phyloP scores from a whole-genome alignment of 1,140 invertebrate genomes.

The Sipha flava region DNA sequence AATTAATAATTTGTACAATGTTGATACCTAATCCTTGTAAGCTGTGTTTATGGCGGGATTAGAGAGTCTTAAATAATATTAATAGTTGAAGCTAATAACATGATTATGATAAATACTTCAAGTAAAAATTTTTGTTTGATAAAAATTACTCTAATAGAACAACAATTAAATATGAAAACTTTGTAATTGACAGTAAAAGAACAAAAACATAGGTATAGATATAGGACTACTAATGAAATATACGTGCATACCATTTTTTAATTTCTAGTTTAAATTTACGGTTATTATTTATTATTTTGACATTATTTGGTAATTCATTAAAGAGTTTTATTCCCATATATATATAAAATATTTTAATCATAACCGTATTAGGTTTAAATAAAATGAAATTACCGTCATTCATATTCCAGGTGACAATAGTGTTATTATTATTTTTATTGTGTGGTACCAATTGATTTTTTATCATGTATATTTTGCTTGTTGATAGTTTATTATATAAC shows the following conservation, averaged over 20 bases:
- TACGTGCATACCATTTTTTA: too few relatives aligned
- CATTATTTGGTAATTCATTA: neutral
- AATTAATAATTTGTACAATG: too few relatives aligned
- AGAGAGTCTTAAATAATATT: neutral
- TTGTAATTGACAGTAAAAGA: too few relatives aligned
- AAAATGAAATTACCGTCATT: neutral
- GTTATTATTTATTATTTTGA: neutral
- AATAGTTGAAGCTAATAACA: neutral
- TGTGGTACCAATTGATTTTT: neutral
- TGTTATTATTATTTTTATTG: neutral
- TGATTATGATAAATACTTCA: neutral
- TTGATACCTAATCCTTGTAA: neutral
- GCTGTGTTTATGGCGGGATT: neutral
- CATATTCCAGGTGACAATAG: neutral
- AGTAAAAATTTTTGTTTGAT: neutral
- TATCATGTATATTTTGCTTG: neutral
- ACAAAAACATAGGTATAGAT: too few relatives aligned
- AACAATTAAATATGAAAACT: too few relatives aligned
- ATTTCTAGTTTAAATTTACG: neutral
- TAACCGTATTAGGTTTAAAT: neutral
- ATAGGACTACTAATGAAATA: neutral
- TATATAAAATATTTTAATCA: neutral
- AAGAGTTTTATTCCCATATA: neutral
- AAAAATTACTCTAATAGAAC: too few relatives aligned
- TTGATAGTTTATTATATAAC: neutral